A percentile compares a stretch with the other conserved stretches of the same genome.
These are phyloP conservation scores for Saccostrea cuccullata DNA, from an alignment of 1,140 invertebrate species.

Conservation along the genomic window DNA sequence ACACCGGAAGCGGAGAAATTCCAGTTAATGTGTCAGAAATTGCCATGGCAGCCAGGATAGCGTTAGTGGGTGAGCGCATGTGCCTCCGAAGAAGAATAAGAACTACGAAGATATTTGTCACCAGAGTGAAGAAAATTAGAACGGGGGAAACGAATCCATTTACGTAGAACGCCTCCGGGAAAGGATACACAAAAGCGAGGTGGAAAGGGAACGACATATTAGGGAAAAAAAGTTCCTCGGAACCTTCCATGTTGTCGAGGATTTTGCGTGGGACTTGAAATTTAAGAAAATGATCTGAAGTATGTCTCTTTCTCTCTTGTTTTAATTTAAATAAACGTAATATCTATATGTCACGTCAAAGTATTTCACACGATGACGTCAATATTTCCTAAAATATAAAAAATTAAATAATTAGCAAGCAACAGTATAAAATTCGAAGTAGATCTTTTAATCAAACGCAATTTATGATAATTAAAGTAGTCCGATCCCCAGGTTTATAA, in stretches of 20 bases:
- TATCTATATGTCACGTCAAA: neutral
- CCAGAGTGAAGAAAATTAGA: conserved; percentile 91
- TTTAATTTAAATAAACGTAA: neutral
- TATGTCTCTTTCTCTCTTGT: neutral
- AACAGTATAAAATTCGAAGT: too few relatives aligned
- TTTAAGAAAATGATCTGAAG: neutral
- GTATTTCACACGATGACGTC: neutral
- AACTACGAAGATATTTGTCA: conserved; percentile 92
- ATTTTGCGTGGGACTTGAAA: neutral
- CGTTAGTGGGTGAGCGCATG: conserved; percentile 86
- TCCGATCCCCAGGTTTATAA: too few relatives aligned
- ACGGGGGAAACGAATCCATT: conserved; percentile 87
- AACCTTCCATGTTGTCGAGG: neutral
- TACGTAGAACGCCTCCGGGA: conserved; percentile 68
- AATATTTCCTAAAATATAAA: neutral
- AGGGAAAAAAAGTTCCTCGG: neutral
- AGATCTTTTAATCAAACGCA: too few relatives aligned
- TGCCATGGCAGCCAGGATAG: conserved; percentile 89
- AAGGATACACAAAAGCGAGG: conserved; percentile 48
- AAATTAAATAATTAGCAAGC: too few relatives aligned
- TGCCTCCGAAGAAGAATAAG: conserved; percentile 84
- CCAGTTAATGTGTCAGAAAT: conserved; percentile 95
- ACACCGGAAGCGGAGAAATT: conserved; percentile 90
- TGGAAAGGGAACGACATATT: conserved; percentile 28
- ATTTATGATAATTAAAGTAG: too few relatives aligned